Evolutionary conservation across 2,888 invertebrate species (phyloP).

Genomic region (Morpho deidamia): DNA sequence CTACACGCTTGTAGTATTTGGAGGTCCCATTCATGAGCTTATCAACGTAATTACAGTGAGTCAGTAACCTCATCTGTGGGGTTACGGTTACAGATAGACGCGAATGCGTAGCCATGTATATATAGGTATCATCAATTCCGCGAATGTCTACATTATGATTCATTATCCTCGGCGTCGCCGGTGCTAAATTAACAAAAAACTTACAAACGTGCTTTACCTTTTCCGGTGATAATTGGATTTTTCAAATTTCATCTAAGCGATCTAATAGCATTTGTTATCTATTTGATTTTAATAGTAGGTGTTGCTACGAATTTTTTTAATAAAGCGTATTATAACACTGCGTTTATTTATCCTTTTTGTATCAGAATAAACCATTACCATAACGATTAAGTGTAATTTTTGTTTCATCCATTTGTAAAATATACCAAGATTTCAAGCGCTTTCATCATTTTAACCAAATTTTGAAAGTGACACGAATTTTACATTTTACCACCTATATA

Average conservation of each 20-base stretch:
- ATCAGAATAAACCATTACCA: no score
- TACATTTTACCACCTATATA: neutral
- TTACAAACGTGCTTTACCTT: neutral
- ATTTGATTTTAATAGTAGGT: no score
- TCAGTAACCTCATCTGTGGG: slow-evolving; percentile 50
- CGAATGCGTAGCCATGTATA: slow-evolving; percentile 30
- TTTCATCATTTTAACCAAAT: no score
- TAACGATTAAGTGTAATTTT: no score
- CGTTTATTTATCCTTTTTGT: no score
- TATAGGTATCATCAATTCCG: slow-evolving; percentile 37
- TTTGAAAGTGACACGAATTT: neutral
- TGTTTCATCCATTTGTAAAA: no score
- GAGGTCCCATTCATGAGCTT: slow-evolving; percentile 25
- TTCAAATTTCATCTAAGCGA: neutral
- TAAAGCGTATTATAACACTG: no score
- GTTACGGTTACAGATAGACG: slow-evolving; percentile 23
- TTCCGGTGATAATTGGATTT: neutral
- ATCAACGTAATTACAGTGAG: slow-evolving; percentile 44
- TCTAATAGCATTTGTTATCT: neutral
- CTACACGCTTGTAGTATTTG: neutral
- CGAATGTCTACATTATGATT: slow-evolving; percentile 50
- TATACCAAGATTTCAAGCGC: no score
- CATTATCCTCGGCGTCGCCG: slow-evolving; percentile 39
- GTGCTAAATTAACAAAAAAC: neutral
- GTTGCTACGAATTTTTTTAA: no score